phyloP scores from a whole-genome alignment of 2,113 vertebrate genomes.

The Gavialis gangeticus region DNA sequence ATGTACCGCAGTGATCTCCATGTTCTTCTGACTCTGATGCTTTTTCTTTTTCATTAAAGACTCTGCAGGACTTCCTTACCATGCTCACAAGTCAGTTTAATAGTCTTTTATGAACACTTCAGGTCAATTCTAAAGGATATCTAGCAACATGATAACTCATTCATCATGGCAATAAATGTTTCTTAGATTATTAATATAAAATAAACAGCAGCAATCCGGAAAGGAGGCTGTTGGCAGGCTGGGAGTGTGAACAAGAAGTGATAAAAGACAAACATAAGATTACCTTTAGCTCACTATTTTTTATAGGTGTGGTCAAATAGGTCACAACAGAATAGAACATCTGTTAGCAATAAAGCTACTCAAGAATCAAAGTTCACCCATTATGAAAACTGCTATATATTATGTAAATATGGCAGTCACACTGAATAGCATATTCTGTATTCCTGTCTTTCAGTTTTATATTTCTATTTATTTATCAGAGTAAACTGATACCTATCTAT shows the following conservation, averaged over 20 bases:
- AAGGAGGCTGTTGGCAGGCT: constrained; percentile 60
- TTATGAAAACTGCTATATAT: constrained; percentile 6
- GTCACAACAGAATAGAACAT: constrained; percentile 53
- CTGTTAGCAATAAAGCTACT: background rate
- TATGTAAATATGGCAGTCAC: background rate
- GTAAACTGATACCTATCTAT: background rate
- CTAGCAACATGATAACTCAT: constrained; percentile 28
- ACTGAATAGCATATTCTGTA: background rate
- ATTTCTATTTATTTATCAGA: background rate
- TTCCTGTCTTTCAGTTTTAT: background rate
- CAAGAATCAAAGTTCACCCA: background rate
- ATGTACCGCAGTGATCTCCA: constrained; percentile 24
- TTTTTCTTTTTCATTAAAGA: constrained; percentile 59
- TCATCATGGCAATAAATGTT: constrained; percentile 64
- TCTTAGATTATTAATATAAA: constrained; percentile 70
- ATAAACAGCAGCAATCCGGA: constrained; percentile 64
- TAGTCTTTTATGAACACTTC: constrained; percentile 66
- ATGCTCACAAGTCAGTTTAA: constrained; percentile 43
- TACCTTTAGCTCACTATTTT: constrained; percentile 41
- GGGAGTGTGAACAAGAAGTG: constrained; percentile 62
- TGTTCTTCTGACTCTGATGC: background rate
- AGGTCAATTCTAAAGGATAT: constrained; percentile 60
- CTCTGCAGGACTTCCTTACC: constrained; percentile 52
- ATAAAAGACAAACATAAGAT: constrained; percentile 68
- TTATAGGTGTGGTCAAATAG: constrained; percentile 68